These are phyloP conservation scores for Paratrypauchen microcephalus DNA, from an alignment of 2,797 vertebrate genomes.

Conservation along the genomic window DNA sequence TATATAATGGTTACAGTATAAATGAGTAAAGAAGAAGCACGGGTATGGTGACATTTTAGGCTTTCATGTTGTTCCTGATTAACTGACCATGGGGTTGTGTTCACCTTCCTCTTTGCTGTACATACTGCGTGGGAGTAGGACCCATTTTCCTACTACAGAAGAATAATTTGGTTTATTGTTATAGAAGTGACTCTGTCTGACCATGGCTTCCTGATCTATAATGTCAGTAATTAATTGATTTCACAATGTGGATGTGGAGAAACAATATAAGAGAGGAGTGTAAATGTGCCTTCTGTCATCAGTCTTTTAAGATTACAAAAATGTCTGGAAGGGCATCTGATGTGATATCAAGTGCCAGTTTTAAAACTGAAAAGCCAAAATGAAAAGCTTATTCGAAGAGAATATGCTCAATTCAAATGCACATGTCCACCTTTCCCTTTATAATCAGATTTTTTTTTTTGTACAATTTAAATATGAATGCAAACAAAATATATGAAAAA, in stretches of 20 bases:
- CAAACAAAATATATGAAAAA: no score
- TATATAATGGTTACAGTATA: not conserved
- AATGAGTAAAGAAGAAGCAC: constrained; percentile 38
- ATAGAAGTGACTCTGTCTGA: not conserved
- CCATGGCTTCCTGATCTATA: no score
- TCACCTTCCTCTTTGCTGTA: constrained; percentile 51
- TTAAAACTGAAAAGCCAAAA: not conserved
- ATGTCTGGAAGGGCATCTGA: not conserved
- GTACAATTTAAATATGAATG: not conserved
- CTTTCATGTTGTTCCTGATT: constrained; percentile 17
- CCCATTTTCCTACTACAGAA: constrained; percentile 32
- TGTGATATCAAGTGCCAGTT: not conserved
- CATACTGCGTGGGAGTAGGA: constrained; percentile 1
- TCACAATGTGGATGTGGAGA: not conserved
- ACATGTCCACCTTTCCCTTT: no score
- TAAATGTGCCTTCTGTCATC: not conserved
- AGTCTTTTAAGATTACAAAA: not conserved
- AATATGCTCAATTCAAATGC: no score
- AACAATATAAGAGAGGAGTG: not conserved
- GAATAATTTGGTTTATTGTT: not conserved
- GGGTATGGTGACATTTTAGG: constrained; percentile 44
- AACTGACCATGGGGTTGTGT: constrained; percentile 4
- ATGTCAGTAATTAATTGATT: not conserved
- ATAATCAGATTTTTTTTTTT: not conserved
- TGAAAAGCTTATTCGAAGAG: no score